Evolutionary conservation across 2,888 invertebrate genomes (phyloP).

Genomic region (Leptothorax acervorum): DNA sequence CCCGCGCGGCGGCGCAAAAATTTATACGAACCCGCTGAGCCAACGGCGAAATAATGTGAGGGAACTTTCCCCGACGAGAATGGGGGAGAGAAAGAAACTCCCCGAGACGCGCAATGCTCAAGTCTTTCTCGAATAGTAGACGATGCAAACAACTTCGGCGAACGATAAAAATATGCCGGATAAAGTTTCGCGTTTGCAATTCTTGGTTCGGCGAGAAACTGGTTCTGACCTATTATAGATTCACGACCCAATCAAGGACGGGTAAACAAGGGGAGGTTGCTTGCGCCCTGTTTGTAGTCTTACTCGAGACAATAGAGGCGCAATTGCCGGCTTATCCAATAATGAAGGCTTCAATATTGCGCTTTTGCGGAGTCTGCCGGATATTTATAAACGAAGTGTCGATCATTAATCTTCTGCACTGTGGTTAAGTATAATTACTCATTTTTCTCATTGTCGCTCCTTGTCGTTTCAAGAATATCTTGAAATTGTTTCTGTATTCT

Average conservation of each 20-base stretch:
- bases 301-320: constrained; percentile 22
- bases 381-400: background rate
- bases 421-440: background rate
- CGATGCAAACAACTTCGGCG: constrained; percentile 43
- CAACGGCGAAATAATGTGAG: constrained; percentile 47
- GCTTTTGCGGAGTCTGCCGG: background rate
- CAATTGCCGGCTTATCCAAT: constrained; percentile 45
- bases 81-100: background rate
- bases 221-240: constrained; percentile 58
- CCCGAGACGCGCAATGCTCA: background rate
- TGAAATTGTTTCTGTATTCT: background rate
- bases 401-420: background rate
- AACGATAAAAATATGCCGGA: constrained; percentile 53
- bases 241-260: constrained; percentile 63
- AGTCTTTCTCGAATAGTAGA: constrained; percentile 13
- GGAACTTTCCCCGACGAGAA: constrained; percentile 35
- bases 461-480: background rate
- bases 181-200: constrained; percentile 56
- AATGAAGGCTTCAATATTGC: constrained; percentile 15
- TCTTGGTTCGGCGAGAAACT: constrained; percentile 32
- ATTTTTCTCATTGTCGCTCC: background rate
- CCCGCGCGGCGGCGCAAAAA: constrained; percentile 13
- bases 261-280: constrained; percentile 44
- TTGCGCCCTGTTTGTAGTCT: constrained; percentile 39
- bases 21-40: constrained; percentile 35